These are phyloP conservation scores for Menura novaehollandiae DNA, from an alignment of 2,113 vertebrate species.

Conservation along the genomic window DNA sequence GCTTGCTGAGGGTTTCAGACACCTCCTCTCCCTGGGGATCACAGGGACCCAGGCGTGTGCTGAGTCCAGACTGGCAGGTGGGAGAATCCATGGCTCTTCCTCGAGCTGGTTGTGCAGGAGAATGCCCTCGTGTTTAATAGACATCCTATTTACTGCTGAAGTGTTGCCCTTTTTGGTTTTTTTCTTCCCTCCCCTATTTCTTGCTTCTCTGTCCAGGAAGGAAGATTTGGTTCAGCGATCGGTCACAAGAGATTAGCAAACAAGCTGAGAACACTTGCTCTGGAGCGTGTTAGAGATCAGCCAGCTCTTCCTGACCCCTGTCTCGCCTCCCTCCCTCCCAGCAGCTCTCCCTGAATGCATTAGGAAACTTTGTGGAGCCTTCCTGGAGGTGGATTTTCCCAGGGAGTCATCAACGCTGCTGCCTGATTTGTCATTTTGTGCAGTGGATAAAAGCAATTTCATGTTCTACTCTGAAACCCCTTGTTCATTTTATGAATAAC, in stretches of 20 bases:
- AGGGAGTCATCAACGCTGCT: background rate
- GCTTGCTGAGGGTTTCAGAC: background rate
- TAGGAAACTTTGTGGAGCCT: background rate
- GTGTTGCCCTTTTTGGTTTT: background rate
- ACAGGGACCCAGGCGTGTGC: background rate
- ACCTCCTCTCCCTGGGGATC: background rate
- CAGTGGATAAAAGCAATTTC: constrained; percentile 32
- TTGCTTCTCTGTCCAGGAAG: background rate
- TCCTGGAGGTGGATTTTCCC: background rate
- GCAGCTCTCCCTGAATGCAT: background rate
- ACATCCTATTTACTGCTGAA: background rate
- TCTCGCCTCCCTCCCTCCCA: background rate
- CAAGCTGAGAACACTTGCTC: constrained; percentile 26
- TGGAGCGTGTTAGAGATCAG: background rate
- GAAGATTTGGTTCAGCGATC: background rate
- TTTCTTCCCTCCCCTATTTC: background rate
- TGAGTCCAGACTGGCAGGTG: background rate
- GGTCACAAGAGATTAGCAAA: background rate
- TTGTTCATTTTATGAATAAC: constrained; percentile 18
- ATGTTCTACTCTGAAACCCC: background rate
- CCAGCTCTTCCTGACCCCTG: background rate
- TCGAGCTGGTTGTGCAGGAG: background rate
- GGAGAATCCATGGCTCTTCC: background rate
- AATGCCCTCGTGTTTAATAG: background rate
- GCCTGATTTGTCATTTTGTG: background rate